Base-by-base conservation (phyloP, 2,888 invertebrate species). In the Melanophora roralis region DNA sequence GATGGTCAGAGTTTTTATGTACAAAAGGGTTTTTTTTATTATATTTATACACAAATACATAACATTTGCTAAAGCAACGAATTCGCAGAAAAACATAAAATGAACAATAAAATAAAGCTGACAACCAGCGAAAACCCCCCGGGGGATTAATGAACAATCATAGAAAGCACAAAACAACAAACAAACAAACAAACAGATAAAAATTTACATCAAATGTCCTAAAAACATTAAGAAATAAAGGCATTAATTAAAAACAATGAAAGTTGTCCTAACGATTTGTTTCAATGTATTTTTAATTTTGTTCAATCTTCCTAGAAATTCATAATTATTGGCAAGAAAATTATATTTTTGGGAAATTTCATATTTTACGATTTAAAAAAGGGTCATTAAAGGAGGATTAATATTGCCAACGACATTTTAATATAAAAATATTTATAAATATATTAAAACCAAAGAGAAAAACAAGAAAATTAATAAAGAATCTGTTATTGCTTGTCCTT, bases 11-110 rank as follows among this genome's bases (percentile, higher is more conserved):
- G 19, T 11, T 62, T 49, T 62, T 38, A 19, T 57, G 32, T 59
- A n/a, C 65, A 34, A 27, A 59, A 74, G 65, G 62, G 62, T 78
- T 67, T 53, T 38, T 53, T 60, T 73, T 67, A 62, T 55, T 32
- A 60, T 40, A 34, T 19, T 9, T 11, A 11, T 36, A 23, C 38
- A 69, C 36, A 9, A 23, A 19, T 16, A 7, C 4, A 27, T 12
- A 36, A 27, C 43, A 51, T 11, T 12, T 36, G 36, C 11, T 36
- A 16, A 38, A 59, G 32, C 27, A 40, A 47, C 21, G 36, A 67
- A 34, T 21, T 65, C 19, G 27, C 16, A 40, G 40, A 55, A 51
- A 36, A n/a, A n/a, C 4, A 23, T 16, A 45, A 72, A 38, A 68
- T 7, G 21, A 16, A 23, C 12, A 65, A 69, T 27, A 6, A 67